phyloP scores from a whole-genome alignment of 2,797 vertebrate genomes.

The Silurus aristotelis region DNA sequence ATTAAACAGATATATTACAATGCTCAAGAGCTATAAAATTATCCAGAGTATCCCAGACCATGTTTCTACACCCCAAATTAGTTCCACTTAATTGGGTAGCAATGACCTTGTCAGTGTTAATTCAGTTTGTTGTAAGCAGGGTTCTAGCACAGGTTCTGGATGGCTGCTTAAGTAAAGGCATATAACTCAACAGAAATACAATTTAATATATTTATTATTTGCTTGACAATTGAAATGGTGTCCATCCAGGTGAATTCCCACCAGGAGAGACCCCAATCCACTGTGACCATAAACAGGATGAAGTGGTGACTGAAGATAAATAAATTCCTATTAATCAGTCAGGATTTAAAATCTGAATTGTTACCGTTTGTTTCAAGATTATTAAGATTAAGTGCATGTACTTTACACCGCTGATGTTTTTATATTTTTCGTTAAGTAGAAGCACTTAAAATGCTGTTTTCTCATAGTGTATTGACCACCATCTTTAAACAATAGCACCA shows the following conservation, averaged over 20 bases:
- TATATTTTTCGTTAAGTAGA: neutral
- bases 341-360: neutral
- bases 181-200: neutral
- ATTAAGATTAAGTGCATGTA: neutral
- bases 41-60: slow-evolving; percentile 41
- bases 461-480: neutral
- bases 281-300: neutral
- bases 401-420: neutral
- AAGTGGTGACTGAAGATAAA: neutral
- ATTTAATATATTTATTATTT: neutral
- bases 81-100: slow-evolving; percentile 90
- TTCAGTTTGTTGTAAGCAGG: slow-evolving; percentile 76
- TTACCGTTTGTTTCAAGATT: neutral
- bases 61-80: slow-evolving; percentile 84
- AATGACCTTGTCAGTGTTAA: slow-evolving; percentile 89
- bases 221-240: neutral
- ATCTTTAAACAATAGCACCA: neutral
- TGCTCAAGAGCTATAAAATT: slow-evolving; percentile 68
- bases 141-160: slow-evolving; percentile 72
- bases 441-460: neutral
- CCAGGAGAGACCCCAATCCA: neutral
- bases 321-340: neutral
- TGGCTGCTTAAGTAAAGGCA: slow-evolving; percentile 70
- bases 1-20: slow-evolving; percentile 57
- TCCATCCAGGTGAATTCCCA: neutral